Evolutionary conservation across 2,888 invertebrate genomes (phyloP), one percentile per base, ranked within the genome.

Genomic region (Norana najaformis): DNA sequence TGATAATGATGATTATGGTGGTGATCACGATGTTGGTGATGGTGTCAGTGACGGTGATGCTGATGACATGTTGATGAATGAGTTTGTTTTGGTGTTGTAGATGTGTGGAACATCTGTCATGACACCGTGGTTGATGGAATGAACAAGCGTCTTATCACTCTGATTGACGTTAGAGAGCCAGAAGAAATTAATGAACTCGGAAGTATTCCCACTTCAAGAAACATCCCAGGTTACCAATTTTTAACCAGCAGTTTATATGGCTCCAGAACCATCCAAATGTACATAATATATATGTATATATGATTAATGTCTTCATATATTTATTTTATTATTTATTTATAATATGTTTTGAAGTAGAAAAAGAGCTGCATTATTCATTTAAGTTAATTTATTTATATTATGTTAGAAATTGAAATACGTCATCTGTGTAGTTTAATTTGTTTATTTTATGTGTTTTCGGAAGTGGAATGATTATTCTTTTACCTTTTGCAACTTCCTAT

Each of bases 161-260:
- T 90, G 41, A 18, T 90, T 41, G 90, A 90, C n/a, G 90, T 90
- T 16, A 90, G 90, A 47, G n/a, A 36, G 30, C 90, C 90, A 16
- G 88, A 88, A 14, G 90, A 90, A 41, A 47, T 90, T n/a, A 36
- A 88, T 35, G 85, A 6, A 41, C 85, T 85, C 20, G 90, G 90
- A 35, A 23, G 35, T 39, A 88, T 90, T 30, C 90, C 90, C 23
- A 90, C 90, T 41, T 37, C 90, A 6, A 14, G 41, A n/a, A 90
- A 90, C 88, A 34, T 90, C 39, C 69, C 69, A 88, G 41, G 88
- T 85, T 30, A 41, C 23, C n/a, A 69, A 13, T n/a, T n/a, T 11
- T 69, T n/a, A n/a, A n/a, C n/a, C n/a, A n/a, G 69, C 69, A n/a
- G 13, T n/a, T 69, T 69, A 69, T 16, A 69, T 47, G 47, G 23